These are phyloP conservation scores for Scaptomyza cyrtandrae DNA, from an alignment of 2,888 invertebrate genomes.

Conservation along the genomic window DNA sequence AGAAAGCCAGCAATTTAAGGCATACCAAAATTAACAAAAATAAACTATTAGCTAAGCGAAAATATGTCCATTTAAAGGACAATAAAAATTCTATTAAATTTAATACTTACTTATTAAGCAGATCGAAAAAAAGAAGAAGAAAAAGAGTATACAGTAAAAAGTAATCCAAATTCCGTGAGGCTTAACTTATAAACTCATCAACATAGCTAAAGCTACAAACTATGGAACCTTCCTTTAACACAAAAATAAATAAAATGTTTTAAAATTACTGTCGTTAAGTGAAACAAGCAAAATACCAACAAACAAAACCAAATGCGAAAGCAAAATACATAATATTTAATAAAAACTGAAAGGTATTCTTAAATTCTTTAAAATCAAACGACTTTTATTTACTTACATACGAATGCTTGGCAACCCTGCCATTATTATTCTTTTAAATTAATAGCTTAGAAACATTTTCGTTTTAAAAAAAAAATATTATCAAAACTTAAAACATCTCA, in stretches of 20 bases:
- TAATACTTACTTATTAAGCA: constrained; percentile 40
- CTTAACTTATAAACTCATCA: constrained; percentile 43
- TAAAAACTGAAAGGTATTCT: constrained; percentile 73
- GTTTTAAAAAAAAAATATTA: neutral
- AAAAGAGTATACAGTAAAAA: neutral
- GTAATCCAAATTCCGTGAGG: constrained; percentile 48
- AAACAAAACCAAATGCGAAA: constrained; percentile 35
- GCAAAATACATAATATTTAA: constrained; percentile 59
- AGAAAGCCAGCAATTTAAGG: constrained; percentile 48
- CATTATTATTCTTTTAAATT: neutral
- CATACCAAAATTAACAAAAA: constrained; percentile 30
- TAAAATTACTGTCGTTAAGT: constrained; percentile 69
- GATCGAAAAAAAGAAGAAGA: constrained; percentile 43
- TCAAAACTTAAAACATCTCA: constrained; percentile 3
- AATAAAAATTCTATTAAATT: constrained; percentile 73
- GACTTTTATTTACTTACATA: constrained; percentile 39
- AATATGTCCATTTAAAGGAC: constrained; percentile 79
- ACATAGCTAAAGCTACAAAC: constrained; percentile 52
- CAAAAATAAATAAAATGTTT: constrained; percentile 55
- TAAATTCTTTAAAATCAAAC: constrained; percentile 71
- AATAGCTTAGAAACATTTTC: constrained; percentile 1
- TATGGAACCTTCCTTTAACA: constrained; percentile 52
- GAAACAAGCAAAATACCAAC: constrained; percentile 31
- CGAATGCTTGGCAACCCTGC: constrained; percentile 29
- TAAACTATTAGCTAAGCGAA: constrained; percentile 65